Conservation (phyloP, 2,797 vertebrate genomes). For the Phoeniculus purpureus region DNA sequence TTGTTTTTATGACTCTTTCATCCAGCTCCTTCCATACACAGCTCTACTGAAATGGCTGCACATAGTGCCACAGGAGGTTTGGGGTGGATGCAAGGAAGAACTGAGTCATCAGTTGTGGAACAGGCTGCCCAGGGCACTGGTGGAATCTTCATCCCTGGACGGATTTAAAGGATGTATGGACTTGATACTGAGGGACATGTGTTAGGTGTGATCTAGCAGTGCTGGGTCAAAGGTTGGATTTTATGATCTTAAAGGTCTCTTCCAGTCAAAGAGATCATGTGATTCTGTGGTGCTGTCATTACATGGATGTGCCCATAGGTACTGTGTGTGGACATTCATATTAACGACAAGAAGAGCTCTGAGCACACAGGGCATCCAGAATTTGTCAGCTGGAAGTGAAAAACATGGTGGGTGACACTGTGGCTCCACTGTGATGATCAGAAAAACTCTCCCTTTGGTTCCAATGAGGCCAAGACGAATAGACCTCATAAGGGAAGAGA, state of each 20-base stretch:
- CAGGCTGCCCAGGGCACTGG: too few relatives aligned
- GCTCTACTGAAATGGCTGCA: not conserved
- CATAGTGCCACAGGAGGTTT: too few relatives aligned
- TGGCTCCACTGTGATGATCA: not conserved
- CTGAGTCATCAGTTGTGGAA: too few relatives aligned
- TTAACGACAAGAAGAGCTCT: not conserved
- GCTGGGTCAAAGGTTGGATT: too few relatives aligned
- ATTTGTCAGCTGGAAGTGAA: not conserved
- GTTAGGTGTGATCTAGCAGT: too few relatives aligned
- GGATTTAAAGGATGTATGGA: too few relatives aligned
- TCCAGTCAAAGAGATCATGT: too few relatives aligned
- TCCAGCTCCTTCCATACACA: slow-evolving; percentile 14
- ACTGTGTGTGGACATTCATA: not conserved
- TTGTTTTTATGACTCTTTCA: slow-evolving; percentile 41
- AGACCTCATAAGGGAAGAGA: not conserved
- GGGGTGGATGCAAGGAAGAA: too few relatives aligned
- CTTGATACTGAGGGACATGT: too few relatives aligned
- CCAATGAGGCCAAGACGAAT: not conserved
- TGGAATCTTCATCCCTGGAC: too few relatives aligned
- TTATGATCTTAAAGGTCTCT: too few relatives aligned
- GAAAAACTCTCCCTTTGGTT: not conserved
- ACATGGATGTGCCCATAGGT: too few relatives aligned
- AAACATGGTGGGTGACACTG: not conserved
- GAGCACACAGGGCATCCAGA: not conserved
- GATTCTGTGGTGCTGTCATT: not conserved